These are phyloP conservation scores for Drosophila recens DNA, from an alignment of 2,888 invertebrate genomes.

Conservation along the genomic window DNA sequence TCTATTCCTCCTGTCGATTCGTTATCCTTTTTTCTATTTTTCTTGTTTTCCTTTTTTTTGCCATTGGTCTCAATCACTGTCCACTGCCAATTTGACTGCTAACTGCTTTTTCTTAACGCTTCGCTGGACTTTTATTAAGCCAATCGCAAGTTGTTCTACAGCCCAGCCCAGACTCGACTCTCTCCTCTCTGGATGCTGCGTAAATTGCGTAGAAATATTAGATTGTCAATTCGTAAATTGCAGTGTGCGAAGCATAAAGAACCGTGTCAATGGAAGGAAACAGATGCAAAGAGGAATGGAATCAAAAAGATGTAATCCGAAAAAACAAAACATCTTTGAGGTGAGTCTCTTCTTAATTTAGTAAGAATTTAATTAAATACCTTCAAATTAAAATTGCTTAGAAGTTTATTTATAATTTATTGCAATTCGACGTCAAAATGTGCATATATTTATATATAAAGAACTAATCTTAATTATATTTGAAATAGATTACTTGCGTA, in stretches of 20 bases:
- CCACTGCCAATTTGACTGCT: slow-evolving; percentile 64
- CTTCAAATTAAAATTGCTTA: no score
- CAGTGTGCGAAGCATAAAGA: slow-evolving; percentile 63
- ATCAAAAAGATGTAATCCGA: neutral
- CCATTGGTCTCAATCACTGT: slow-evolving; percentile 61
- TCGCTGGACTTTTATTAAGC: slow-evolving; percentile 72
- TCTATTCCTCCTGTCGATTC: neutral
- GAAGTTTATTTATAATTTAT: no score
- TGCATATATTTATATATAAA: no score
- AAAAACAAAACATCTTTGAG: no score
- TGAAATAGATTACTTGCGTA: neutral
- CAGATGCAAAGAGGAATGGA: slow-evolving; percentile 12
- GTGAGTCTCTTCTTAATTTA: neutral
- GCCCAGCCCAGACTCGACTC: slow-evolving; percentile 3
- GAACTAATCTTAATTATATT: neutral
- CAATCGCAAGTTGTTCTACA: slow-evolving; percentile 45
- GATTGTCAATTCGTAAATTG: slow-evolving; percentile 76
- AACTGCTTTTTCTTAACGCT: slow-evolving; percentile 80
- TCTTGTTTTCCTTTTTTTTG: neutral
- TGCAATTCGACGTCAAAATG: no score
- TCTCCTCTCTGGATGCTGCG: slow-evolving; percentile 9
- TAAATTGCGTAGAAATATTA: slow-evolving; percentile 67
- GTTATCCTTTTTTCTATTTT: slow-evolving; percentile 6
- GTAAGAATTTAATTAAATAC: neutral
- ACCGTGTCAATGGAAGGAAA: slow-evolving; percentile 51